phyloP scores from a whole-genome alignment of 1,140 invertebrate species.

The Palaemon carinicauda region DNA sequence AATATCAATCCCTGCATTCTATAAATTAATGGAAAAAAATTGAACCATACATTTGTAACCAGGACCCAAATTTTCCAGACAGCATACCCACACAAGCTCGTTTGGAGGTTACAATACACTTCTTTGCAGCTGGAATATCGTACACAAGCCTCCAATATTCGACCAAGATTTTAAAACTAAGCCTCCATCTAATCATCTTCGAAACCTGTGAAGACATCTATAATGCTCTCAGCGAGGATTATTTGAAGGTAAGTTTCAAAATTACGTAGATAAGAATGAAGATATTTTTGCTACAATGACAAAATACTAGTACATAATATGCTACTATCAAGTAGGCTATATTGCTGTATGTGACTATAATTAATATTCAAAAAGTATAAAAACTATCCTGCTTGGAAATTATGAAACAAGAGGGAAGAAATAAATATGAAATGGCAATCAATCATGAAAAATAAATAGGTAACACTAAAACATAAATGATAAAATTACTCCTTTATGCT shows the following conservation, averaged over 20 bases:
- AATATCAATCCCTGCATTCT: slow-evolving; percentile 15
- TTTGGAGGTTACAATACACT: slow-evolving; percentile 1
- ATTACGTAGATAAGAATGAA: neutral
- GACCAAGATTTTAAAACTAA: slow-evolving; percentile 8
- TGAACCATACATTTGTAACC: neutral
- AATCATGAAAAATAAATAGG: no score
- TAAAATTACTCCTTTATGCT: no score
- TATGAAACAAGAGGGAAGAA: no score
- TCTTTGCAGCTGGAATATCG: slow-evolving; percentile 1
- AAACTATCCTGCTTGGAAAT: no score
- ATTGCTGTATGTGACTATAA: no score
- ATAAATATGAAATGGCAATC: no score
- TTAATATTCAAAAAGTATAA: no score
- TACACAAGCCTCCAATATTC: slow-evolving; percentile 10
- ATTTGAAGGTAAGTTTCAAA: neutral
- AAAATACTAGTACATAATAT: neutral
- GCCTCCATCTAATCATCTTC: neutral
- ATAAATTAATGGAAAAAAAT: neutral
- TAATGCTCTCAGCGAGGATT: slow-evolving; percentile 3
- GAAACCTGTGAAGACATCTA: slow-evolving; percentile 23
- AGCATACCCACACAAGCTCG: no score
- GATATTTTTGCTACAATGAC: neutral
- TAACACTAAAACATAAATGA: no score
- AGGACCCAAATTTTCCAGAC: neutral
- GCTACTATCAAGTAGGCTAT: no score